Evolutionary conservation across 2,888 invertebrate species (phyloP), one percentile per base, ranked within the genome.

Genomic region (Aplocera efformata): DNA sequence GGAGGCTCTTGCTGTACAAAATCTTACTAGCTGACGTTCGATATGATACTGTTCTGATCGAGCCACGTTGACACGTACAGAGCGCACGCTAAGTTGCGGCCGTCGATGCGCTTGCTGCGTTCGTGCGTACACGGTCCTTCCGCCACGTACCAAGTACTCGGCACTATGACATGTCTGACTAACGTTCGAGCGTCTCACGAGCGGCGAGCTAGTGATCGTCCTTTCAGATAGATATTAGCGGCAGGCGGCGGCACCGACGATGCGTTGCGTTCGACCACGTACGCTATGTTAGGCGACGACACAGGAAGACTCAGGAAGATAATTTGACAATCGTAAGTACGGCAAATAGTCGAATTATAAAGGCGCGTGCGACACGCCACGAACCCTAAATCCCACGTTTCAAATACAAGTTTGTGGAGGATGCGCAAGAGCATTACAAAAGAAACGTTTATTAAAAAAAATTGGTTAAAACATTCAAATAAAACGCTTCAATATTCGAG

Each of bases 221-320:
- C 72, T 79, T 79, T 79, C 82, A 79, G 80, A 74, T 72, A 77
- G 78, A 77, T 74, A 74, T 65, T 67, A 67, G 77, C 81, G 78
- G 63, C 71, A 60, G 63, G 63, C 64, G 65, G 53, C 56, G 46
- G 58, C 59, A 52, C 64, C 79, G 68, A 68, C 71, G 74, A 67
- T 70, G 64, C 72, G 65, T 74, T 71, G 71, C 71, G 58, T 40
- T 42, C 67, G 58, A 60, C 64, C 63, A 64, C 63, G 57, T 56
- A 65, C 66, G 66, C 63, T 53, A 63, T 61, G 58, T 42, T 81
- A 80, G 77, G 79, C 80, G 78, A 58, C 52, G 45, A 72, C 64
- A 42, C 72, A 39, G 72, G 42, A 69, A 67, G 70, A 66, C 60
- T 47, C 51, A 44, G 53, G 50, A 58, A 59, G 53, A 63, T 59